Evolutionary conservation across 2,113 vertebrate genomes (phyloP).

Genomic region (Strigops habroptila): DNA sequence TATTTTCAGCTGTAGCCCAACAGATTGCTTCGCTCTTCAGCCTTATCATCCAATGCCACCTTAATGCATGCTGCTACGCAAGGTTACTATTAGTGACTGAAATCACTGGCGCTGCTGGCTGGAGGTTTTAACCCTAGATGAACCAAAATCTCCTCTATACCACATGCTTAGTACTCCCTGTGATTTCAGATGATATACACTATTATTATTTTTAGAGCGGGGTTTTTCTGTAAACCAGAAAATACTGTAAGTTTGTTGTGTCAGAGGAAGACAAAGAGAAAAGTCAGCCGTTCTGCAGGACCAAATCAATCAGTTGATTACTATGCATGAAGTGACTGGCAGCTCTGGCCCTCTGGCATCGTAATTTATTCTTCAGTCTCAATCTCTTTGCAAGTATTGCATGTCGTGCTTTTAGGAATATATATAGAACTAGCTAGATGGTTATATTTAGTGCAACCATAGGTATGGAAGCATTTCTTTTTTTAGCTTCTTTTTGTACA

Average conservation of each 20-base stretch:
- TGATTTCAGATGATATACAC: not conserved
- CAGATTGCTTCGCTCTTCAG: conserved; percentile 38
- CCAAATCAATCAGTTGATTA: conserved; percentile 9
- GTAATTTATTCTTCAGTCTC: conserved; percentile 49
- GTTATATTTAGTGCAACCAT: conserved; percentile 5
- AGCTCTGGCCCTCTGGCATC: conserved; percentile 6
- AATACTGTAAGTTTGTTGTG: not conserved
- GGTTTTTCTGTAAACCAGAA: not conserved
- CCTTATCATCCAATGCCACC: conserved; percentile 57
- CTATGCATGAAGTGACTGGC: not conserved
- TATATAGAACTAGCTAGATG: not conserved
- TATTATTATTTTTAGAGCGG: not conserved
- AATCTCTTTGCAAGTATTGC: not conserved
- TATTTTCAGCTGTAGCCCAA: conserved; percentile 35
- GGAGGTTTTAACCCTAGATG: not conserved
- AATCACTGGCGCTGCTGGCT: not conserved
- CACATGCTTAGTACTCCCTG: not conserved
- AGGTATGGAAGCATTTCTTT: not conserved
- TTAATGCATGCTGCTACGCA: conserved; percentile 44
- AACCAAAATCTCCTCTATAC: not conserved
- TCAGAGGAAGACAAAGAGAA: conserved; percentile 9
- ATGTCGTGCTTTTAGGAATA: conserved; percentile 23
- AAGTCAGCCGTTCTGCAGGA: not conserved
- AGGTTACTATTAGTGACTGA: conserved; percentile 61
- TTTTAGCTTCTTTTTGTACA: conserved; percentile 20